Evolutionary conservation across 2,113 vertebrate genomes (phyloP).

Genomic region (Zapornia atra): DNA sequence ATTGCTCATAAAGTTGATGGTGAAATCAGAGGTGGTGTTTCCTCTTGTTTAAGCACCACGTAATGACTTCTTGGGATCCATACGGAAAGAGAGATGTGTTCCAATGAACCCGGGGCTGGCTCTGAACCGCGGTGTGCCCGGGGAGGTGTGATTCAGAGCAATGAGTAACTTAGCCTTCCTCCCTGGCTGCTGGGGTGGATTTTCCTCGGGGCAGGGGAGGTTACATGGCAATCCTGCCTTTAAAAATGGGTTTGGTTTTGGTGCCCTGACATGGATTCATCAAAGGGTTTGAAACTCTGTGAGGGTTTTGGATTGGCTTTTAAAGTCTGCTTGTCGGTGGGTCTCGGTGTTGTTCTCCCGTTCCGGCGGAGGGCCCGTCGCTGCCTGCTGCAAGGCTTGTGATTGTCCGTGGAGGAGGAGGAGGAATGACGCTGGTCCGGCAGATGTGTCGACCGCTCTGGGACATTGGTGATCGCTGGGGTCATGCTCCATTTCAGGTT

Average conservation of each 20-base stretch:
- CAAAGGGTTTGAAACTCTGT: not conserved
- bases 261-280: not conserved
- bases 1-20: not conserved
- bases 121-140: not conserved
- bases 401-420: accelerated
- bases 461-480: accelerated
- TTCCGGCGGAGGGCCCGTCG: not conserved
- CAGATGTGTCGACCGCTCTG: accelerated
- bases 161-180: slow-evolving; percentile 15
- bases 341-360: accelerated
- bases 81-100: accelerated
- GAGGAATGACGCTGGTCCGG: not conserved
- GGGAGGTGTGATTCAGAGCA: slow-evolving; percentile 10
- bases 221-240: not conserved
- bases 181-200: not conserved
- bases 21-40: not conserved
- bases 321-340: accelerated
- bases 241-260: not conserved
- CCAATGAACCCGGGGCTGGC: not conserved
- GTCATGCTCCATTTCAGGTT: not conserved
- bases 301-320: not conserved
- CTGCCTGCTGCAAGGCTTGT: accelerated
- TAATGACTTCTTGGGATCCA: not conserved
- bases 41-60: not conserved
- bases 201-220: not conserved